phyloP scores from a whole-genome alignment of 2,113 vertebrate species.

The Corythornis vintsioides region DNA sequence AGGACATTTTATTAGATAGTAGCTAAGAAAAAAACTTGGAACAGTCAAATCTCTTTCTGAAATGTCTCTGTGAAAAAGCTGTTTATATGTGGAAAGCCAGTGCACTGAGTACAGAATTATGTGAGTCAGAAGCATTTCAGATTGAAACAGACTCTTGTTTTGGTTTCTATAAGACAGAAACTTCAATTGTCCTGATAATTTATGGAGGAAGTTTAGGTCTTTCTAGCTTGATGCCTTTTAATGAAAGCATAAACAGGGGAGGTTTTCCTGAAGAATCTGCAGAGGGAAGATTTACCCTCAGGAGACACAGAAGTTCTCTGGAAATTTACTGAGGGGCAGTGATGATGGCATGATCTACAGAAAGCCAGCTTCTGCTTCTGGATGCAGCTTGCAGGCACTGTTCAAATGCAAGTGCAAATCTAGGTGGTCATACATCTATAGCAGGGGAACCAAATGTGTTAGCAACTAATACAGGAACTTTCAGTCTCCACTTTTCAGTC shows the following conservation, averaged over 20 bases:
- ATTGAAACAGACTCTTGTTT: background rate
- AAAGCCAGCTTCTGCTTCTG: background rate
- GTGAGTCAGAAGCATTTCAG: background rate
- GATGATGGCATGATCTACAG: background rate
- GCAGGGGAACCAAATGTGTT: background rate
- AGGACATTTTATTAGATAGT: background rate
- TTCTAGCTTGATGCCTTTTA: background rate
- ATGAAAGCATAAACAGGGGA: background rate
- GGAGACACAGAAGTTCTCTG: background rate
- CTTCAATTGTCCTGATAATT: background rate
- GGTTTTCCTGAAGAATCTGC: background rate
- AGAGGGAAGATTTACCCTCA: background rate
- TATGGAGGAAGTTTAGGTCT: background rate
- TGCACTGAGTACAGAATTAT: background rate
- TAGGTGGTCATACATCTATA: background rate
- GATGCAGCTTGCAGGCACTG: background rate
- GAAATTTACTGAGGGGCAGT: background rate
- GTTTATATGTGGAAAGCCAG: background rate
- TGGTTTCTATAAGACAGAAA: background rate
- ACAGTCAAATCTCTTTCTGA: background rate
- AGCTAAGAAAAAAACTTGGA: background rate
- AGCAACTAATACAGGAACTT: background rate
- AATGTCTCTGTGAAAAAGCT: background rate
- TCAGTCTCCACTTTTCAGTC: background rate
- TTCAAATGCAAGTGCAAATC: background rate